Percentiles rank a stretch among this genome's conserved stretches.
phyloP scores from a whole-genome alignment of 1,140 invertebrate genomes.

The Patella vulgata region DNA sequence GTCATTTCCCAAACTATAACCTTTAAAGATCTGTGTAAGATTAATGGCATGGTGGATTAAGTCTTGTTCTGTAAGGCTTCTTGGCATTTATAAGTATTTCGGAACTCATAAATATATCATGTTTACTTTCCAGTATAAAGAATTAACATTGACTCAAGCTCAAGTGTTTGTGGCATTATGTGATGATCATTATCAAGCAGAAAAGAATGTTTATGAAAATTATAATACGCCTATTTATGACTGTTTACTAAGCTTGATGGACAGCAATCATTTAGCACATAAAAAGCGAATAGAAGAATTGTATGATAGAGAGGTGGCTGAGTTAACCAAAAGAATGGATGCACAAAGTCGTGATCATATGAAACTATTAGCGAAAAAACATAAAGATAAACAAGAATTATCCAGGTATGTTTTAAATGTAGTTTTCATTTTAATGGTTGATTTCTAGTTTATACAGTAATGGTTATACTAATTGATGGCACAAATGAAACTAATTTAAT shows the following conservation, averaged over 20 bases:
- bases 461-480: neutral
- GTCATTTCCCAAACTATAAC: too few species aligned
- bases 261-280: constrained; percentile 80
- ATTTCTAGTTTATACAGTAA: neutral
- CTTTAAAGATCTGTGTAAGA: too few species aligned
- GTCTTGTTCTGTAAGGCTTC: too few species aligned
- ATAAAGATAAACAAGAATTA: constrained; percentile 90
- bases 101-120: too few species aligned
- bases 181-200: constrained; percentile 78
- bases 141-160: constrained; percentile 73
- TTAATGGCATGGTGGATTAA: too few species aligned
- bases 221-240: constrained; percentile 79
- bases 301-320: constrained; percentile 70
- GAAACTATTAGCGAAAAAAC: constrained; percentile 80
- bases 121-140: constrained; percentile 57
- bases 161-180: constrained; percentile 75
- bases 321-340: constrained; percentile 85
- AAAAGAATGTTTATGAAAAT: constrained; percentile 83
- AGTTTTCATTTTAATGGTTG: constrained; percentile 5
- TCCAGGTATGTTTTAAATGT: constrained; percentile 68
- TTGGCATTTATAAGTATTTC: too few species aligned
- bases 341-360: constrained; percentile 85
- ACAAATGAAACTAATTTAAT: neutral
- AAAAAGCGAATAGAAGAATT: constrained; percentile 72
- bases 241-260: constrained; percentile 82